Evolutionary conservation across 2,888 invertebrate genomes (phyloP).

Genomic region (Coelogynopora nodosa): DNA sequence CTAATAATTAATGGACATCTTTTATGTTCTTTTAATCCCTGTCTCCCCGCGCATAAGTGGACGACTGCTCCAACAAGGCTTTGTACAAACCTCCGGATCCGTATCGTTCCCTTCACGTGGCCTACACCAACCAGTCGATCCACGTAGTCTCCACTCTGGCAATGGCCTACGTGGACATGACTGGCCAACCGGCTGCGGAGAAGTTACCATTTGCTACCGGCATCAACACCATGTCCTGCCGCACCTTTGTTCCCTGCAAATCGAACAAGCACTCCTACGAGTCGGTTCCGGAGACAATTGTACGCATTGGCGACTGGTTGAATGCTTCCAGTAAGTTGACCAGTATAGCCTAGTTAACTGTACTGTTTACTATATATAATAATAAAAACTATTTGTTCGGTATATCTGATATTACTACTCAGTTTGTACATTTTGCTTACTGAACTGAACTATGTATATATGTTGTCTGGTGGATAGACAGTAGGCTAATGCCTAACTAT

Average conservation of each 20-base stretch:
- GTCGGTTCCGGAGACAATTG: not conserved
- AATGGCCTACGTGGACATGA: not conserved
- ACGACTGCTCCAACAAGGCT: too few relatives aligned
- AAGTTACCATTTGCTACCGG: too few relatives aligned
- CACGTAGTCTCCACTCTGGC: not conserved
- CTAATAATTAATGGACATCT: too few relatives aligned
- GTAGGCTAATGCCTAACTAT: too few relatives aligned
- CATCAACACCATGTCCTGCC: not conserved
- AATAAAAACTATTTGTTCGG: not conserved
- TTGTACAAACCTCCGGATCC: too few relatives aligned
- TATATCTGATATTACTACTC: not conserved
- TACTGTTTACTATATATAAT: not conserved
- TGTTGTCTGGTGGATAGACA: too few relatives aligned
- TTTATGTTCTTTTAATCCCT: too few relatives aligned
- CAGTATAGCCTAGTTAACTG: too few relatives aligned
- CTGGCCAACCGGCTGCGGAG: not conserved
- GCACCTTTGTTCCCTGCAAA: not conserved
- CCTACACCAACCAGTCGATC: not conserved
- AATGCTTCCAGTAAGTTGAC: not conserved
- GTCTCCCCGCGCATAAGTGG: too few relatives aligned
- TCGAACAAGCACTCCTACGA: not conserved
- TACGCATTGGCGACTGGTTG: not conserved
- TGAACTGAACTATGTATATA: too few relatives aligned
- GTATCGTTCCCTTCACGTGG: not conserved
- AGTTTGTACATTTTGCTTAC: too few relatives aligned